Conservation (phyloP, 2,888 invertebrate species). For the Oxycera nigricornis region DNA sequence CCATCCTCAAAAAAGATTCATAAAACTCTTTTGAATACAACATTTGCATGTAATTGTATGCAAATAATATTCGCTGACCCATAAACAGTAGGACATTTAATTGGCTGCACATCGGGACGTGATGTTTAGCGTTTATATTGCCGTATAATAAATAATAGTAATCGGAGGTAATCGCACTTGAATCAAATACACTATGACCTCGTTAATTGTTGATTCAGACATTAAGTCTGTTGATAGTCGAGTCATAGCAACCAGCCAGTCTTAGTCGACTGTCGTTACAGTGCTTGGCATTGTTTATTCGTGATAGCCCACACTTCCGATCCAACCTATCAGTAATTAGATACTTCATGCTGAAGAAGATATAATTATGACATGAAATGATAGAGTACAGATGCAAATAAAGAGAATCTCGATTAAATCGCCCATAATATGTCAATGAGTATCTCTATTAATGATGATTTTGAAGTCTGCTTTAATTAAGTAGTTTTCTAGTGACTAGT, state of each 20-base stretch:
- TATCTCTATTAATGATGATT: too few relatives aligned
- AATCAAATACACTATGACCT: constrained; percentile 18
- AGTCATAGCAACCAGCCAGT: neutral
- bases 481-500: too few relatives aligned
- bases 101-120: constrained; percentile 3
- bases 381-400: too few relatives aligned
- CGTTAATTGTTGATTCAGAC: constrained; percentile 11
- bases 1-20: too few relatives aligned
- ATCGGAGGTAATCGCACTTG: neutral
- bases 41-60: neutral
- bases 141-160: neutral
- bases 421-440: too few relatives aligned
- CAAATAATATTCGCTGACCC: neutral
- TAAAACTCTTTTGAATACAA: neutral
- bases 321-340: neutral
- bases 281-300: neutral
- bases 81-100: neutral
- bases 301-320: neutral
- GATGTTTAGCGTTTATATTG: neutral
- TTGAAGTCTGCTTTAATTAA: too few relatives aligned
- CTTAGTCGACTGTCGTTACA: neutral
- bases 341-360: neutral
- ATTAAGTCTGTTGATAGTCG: constrained; percentile 25
- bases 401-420: too few relatives aligned
- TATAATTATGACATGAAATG: neutral